Conservation (phyloP, 2,888 invertebrate genomes). For the Liposcelis brunnea region DNA sequence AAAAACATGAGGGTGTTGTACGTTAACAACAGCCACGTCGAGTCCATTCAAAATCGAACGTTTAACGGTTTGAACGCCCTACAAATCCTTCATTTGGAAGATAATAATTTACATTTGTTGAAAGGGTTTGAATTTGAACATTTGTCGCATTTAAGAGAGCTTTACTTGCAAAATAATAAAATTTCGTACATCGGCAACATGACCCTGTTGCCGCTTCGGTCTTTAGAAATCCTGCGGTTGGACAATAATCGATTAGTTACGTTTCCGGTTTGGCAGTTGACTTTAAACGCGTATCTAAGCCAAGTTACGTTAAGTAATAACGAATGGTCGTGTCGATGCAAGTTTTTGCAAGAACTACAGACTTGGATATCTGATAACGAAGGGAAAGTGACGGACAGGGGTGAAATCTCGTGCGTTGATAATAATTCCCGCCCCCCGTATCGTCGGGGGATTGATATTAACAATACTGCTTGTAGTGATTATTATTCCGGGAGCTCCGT, state of each 20-base stretch:
- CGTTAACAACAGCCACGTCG: slow-evolving; percentile 69
- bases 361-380: slow-evolving; percentile 68
- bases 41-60: slow-evolving; percentile 76
- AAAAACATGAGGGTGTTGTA: slow-evolving; percentile 75
- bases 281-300: slow-evolving; percentile 46
- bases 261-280: slow-evolving; percentile 63
- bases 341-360: slow-evolving; percentile 65
- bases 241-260: slow-evolving; percentile 69
- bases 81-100: slow-evolving; percentile 65
- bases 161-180: slow-evolving; percentile 72
- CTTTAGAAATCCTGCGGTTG: slow-evolving; percentile 59
- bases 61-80: slow-evolving; percentile 69
- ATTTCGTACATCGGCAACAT: slow-evolving; percentile 62
- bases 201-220: slow-evolving; percentile 58
- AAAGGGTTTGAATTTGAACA: slow-evolving; percentile 76
- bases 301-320: slow-evolving; percentile 68
- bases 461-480: slow-evolving; percentile 73
- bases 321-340: slow-evolving; percentile 80
- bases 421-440: slow-evolving; percentile 55
- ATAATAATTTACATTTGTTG: slow-evolving; percentile 61
- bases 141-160: slow-evolving; percentile 56
- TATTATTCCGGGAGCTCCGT: slow-evolving; percentile 69
- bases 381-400: slow-evolving; percentile 58
- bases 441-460: slow-evolving; percentile 63
- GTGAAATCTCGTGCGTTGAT: slow-evolving; percentile 67